Conservation (phyloP, 2,888 invertebrate species). For the Cosmorhoe ocellata region DNA sequence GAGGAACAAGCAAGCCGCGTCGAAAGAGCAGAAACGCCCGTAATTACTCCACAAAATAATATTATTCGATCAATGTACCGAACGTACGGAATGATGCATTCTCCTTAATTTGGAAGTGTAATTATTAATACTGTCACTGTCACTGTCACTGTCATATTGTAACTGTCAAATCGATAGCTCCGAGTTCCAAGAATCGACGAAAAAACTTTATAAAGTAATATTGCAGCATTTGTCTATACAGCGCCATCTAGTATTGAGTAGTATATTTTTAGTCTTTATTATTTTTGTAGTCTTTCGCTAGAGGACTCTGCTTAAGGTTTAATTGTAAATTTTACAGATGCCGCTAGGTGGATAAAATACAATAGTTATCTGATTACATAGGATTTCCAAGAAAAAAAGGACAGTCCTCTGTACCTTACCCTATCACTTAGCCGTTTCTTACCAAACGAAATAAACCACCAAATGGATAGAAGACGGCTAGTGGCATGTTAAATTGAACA, state of each 20-base stretch:
- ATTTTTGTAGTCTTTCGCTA: background rate
- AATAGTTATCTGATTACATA: too few species aligned
- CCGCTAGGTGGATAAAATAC: background rate
- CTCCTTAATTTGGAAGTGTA: conserved; percentile 30
- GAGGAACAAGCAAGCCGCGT: conserved; percentile 10
- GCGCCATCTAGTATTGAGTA: conserved; percentile 31
- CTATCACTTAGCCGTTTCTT: too few species aligned
- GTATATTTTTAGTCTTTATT: background rate
- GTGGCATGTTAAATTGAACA: too few species aligned
- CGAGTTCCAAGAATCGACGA: conserved; percentile 1
- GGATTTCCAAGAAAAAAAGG: too few species aligned
- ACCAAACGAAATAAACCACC: too few species aligned
- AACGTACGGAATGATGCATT: background rate
- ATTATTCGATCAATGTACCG: background rate
- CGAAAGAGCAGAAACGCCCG: conserved; percentile 46
- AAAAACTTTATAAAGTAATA: too few species aligned
- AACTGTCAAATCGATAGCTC: conserved; percentile 11
- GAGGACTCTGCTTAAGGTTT: too few species aligned
- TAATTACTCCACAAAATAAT: conserved; percentile 27
- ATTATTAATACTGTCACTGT: background rate
- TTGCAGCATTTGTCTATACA: background rate
- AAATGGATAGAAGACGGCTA: too few species aligned
- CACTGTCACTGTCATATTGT: background rate
- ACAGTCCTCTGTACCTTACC: too few species aligned
- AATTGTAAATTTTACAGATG: background rate